Percentiles rank a stretch among this genome's conserved stretches.
Evolutionary conservation across 2,888 invertebrate species (phyloP).

Genomic region (Bombylius major): DNA sequence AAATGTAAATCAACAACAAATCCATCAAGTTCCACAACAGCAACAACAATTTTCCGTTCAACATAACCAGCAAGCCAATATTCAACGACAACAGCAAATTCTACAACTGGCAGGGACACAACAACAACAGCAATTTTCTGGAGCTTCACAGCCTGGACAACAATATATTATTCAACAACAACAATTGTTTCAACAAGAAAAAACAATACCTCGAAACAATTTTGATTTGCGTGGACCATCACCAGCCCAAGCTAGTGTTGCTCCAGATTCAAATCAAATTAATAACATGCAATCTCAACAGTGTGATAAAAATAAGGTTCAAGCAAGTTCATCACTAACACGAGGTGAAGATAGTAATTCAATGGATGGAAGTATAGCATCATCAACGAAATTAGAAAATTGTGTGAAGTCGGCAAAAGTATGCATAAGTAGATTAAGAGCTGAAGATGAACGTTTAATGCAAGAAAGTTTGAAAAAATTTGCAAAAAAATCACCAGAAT

Average conservation of each 20-base stretch:
- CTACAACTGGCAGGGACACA: background rate
- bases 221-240: slow-evolving; percentile 36
- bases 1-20: background rate
- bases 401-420: slow-evolving; percentile 20
- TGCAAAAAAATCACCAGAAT: slow-evolving; percentile 46
- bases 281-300: background rate
- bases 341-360: background rate
- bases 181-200: slow-evolving; percentile 17
- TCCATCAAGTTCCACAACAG: background rate
- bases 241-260: slow-evolving; percentile 50
- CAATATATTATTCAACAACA: slow-evolving; percentile 15
- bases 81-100: background rate
- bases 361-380: too few relatives aligned
- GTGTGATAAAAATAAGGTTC: background rate
- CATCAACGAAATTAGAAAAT: background rate
- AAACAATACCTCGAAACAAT: slow-evolving; percentile 21
- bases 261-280: slow-evolving; percentile 33
- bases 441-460: slow-evolving; percentile 47
- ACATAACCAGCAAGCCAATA: background rate
- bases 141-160: slow-evolving; percentile 7
- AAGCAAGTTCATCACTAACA: background rate
- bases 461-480: slow-evolving; percentile 52
- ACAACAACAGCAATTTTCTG: slow-evolving; percentile 1
- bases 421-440: slow-evolving; percentile 33
- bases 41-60: background rate